A percentile compares a stretch with the other conserved stretches of the same genome.
Evolutionary conservation across 2,113 vertebrate species (phyloP).

Genomic region (Climacteris rufus): DNA sequence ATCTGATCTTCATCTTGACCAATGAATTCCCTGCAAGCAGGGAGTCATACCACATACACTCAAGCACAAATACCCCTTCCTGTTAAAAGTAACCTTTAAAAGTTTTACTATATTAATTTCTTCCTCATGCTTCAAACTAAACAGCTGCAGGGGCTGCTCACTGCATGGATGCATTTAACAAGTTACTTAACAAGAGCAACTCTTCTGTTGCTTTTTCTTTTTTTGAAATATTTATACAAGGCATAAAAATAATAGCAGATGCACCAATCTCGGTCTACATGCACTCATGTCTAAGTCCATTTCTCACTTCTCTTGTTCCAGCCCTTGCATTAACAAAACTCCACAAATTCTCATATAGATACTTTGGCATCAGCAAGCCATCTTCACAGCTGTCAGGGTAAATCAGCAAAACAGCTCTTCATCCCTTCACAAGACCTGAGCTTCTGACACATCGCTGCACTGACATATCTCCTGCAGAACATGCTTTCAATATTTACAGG

Average conservation of each 20-base stretch:
- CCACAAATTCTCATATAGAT: neutral
- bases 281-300: neutral
- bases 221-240: neutral
- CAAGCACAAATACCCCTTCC: neutral
- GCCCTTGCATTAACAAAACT: neutral
- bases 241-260: neutral
- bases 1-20: neutral
- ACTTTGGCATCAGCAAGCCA: neutral
- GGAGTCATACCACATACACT: neutral
- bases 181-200: neutral
- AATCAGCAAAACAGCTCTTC: neutral
- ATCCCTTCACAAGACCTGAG: neutral
- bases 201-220: neutral
- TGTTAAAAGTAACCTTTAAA: neutral
- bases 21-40: neutral
- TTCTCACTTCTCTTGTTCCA: neutral
- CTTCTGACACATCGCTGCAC: neutral
- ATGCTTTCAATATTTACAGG: conserved; percentile 14
- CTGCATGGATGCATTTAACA: neutral
- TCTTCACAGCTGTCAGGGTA: neutral
- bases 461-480: neutral
- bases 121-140: neutral
- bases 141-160: neutral
- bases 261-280: neutral
- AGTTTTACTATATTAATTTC: neutral